phyloP scores from a whole-genome alignment of 1,140 invertebrate genomes.

The Caenorhabditis latens region DNA sequence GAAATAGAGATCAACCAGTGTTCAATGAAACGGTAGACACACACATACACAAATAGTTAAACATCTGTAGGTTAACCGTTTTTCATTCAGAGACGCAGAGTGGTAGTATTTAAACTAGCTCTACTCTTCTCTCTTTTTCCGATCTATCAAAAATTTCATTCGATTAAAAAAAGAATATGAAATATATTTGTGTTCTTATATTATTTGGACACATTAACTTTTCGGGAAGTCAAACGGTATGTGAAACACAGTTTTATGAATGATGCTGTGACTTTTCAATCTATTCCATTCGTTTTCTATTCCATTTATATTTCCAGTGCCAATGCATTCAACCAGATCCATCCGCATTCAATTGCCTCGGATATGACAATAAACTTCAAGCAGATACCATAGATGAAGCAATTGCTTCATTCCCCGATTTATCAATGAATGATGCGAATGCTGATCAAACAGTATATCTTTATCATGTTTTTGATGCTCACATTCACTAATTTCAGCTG shows the following conservation, averaged over 20 bases:
- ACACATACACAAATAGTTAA: constrained; percentile 42
- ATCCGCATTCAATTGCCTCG: constrained; percentile 22
- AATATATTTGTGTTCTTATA: neutral
- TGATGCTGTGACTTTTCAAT: no score
- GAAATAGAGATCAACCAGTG: constrained; percentile 9
- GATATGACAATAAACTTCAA: constrained; percentile 47
- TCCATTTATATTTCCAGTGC: neutral
- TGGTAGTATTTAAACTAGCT: constrained; percentile 46
- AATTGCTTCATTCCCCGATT: constrained; percentile 46
- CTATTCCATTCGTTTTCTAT: no score
- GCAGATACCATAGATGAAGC: constrained; percentile 49
- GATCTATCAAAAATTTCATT: constrained; percentile 13
- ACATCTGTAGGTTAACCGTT: constrained; percentile 49
- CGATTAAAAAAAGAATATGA: neutral
- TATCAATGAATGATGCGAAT: constrained; percentile 2
- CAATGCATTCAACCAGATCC: constrained; percentile 55
- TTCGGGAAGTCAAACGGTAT: neutral
- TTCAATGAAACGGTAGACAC: constrained; percentile 25
- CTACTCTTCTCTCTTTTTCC: constrained; percentile 25
- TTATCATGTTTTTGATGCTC: neutral
- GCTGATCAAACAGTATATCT: neutral
- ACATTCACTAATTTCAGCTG: neutral
- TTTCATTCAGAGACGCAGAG: constrained; percentile 24
- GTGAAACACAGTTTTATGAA: neutral
- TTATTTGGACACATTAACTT: neutral